Percentiles rank a stretch among this genome's conserved stretches.
These are phyloP conservation scores for Kryptolebias marmoratus DNA, from an alignment of 2,113 vertebrate species.

Conservation along the genomic window DNA sequence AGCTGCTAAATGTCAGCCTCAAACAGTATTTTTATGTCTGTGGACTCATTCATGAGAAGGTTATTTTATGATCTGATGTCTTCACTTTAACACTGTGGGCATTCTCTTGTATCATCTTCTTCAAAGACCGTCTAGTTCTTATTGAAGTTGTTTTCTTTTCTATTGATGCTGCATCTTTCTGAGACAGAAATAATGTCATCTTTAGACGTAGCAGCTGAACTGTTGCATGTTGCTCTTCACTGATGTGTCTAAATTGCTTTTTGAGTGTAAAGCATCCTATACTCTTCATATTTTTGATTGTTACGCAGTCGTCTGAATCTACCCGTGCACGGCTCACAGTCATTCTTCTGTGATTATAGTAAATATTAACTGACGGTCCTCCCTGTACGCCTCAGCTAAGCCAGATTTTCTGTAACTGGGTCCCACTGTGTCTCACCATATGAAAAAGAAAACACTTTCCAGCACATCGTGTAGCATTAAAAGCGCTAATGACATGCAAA, in stretches of 20 bases:
- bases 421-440: conserved; percentile 33
- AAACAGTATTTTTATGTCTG: too few relatives aligned
- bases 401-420: conserved; percentile 26
- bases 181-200: neutral
- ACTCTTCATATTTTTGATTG: neutral
- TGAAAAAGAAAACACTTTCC: conserved; percentile 49
- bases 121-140: too few relatives aligned
- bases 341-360: conserved; percentile 10
- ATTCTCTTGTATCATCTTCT: too few relatives aligned
- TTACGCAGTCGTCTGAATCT: conserved; percentile 6
- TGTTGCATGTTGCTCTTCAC: conserved; percentile 9
- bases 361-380: conserved; percentile 24
- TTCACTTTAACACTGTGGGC: too few relatives aligned
- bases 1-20: too few relatives aligned
- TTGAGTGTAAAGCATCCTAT: neutral
- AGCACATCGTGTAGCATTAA: conserved; percentile 33
- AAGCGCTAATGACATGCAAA: conserved; percentile 54
- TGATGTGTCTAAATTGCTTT: conserved; percentile 1
- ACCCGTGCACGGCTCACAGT: neutral
- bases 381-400: neutral
- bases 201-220: neutral
- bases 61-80: too few relatives aligned
- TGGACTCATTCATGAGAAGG: too few relatives aligned
- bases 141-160: too few relatives aligned
- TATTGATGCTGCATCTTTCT: neutral